Base-by-base conservation (phyloP, 2,113 vertebrate species). In the Passerina amoena region DNA sequence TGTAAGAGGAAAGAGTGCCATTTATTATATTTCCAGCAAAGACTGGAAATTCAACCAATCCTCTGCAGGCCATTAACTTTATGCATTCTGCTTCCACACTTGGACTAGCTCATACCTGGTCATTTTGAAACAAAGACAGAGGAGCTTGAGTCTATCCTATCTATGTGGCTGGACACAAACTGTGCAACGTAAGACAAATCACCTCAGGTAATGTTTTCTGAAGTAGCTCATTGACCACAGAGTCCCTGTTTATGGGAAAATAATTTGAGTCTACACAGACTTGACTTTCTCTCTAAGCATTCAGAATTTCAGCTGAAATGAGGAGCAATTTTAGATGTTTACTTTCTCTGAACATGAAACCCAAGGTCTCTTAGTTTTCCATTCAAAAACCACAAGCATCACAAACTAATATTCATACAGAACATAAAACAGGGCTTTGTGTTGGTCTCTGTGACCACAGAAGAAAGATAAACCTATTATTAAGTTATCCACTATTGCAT, bases 401-500 rank as follows among this genome's bases (percentile, higher is more conserved):
- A 66, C 76, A 78, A 96, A 88, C 79, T 90, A 93, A 93, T 96
- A 94, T 96, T 70, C 64, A 92, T 48, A 72, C 33, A 93, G 76
- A 92, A 93, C 89, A 93, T 93, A 92, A 80, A 92, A 50, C 27
- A 78, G 54, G 79, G 68, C 68, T 91, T 88, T 95, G 38, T 95
- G 68, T 81, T 86, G 44, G 75, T 93, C 64, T 90, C 90, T 0
- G 33, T 88, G 68, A 90, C 87, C 88, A 73, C 56, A 90, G 47
- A 88, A 77, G 56, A 77, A 95, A 86, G 93, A 96, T 93, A 97
- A 96, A 93, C 42, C 47, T 68, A 81, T 92, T 92, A 91, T 93
- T 87, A 96, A 80, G 22, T 90, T 93, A 96, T 96, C 90, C 88
- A 23, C 92, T 94, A 82, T 97, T 95, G 88, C 88, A 95, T 96